Evolutionary conservation across 2,888 invertebrate species (phyloP), one percentile per base, ranked within the genome.

Genomic region (Hemithea aestivaria): DNA sequence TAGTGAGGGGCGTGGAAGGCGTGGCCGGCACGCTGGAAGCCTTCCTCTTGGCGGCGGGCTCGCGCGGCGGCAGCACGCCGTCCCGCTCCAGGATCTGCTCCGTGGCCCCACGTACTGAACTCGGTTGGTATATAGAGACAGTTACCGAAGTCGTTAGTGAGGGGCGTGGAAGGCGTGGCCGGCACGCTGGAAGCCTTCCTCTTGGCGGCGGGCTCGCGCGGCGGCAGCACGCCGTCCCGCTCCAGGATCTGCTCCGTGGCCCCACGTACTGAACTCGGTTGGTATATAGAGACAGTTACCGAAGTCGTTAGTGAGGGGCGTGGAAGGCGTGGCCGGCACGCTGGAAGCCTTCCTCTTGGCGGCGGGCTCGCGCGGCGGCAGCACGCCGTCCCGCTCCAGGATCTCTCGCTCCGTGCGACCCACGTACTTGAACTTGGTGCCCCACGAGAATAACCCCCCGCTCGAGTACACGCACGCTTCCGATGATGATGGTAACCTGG

Each of bases 211-310:
- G n/a, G n/a, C n/a, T n/a, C n/a, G n/a, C n/a, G n/a, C n/a, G 74
- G 90, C 68, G 74, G 85, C 48, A 84, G 63, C 5, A 87, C 61
- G 0, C 92, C 92, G 60, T 91, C 91, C 62, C 96, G 93, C 72
- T 95, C 95, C 40, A 96, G 87, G 45, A 97, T 96, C 87, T 97
- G 90, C 83, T 97, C 97, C 28, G 97, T 97, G 56, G 90, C 0
- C 97, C 97, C 63, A 94, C 92, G 83, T 97, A 97, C 63, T 93
- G 79, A 97, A 97, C 84, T 96, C 96, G 20, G 96, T 96, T n/a
- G n/a, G n/a, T n/a, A n/a, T 16, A 16, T 16, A 16, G 2, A 16
- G 5, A 16, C 5, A 16, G 2, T 68, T 81, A 90, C 91, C 91
- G 68, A 91, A 89, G 64, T 91, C 91, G 16, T 90, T 90, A 34